Percentiles rank a stretch among this genome's conserved stretches.
Evolutionary conservation across 2,888 invertebrate species (phyloP).

Genomic region (Chymomyza fuscimana): DNA sequence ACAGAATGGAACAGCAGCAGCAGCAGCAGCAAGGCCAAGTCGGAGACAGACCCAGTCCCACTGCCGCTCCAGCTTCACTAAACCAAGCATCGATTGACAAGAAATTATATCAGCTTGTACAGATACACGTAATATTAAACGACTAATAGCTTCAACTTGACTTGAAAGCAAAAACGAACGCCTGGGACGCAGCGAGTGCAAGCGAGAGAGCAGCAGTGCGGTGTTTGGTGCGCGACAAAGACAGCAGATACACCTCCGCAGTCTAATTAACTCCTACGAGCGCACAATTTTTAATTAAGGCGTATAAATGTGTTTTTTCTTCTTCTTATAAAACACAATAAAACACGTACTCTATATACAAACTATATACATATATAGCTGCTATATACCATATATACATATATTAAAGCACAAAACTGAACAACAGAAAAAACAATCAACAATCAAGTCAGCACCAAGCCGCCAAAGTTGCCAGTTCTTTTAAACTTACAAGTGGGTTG

Average conservation of each 20-base stretch:
- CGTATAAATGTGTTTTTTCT: conserved; percentile 36
- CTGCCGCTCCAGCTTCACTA: not conserved
- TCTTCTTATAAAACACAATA: not conserved
- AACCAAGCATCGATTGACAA: conserved; percentile 24
- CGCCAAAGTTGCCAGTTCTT: not conserved
- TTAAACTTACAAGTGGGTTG: conserved; percentile 46
- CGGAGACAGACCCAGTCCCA: conserved; percentile 19
- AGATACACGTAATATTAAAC: conserved; percentile 59
- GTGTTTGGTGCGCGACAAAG: not conserved
- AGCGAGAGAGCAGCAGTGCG: not conserved
- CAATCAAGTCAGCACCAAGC: conserved; percentile 41
- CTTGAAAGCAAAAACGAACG: conserved; percentile 61
- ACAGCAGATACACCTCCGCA: conserved; percentile 57
- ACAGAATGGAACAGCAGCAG: not conserved
- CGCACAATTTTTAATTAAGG: conserved; percentile 56
- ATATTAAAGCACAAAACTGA: conserved; percentile 34
- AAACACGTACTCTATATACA: conserved; percentile 17
- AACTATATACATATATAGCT: conserved; percentile 12
- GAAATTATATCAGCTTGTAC: conserved; percentile 44
- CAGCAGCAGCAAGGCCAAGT: conserved; percentile 47
- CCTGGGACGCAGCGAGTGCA: conserved; percentile 4
- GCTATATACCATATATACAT: conserved; percentile 14
- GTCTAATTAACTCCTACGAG: conserved; percentile 72
- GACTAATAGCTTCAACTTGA: conserved; percentile 71
- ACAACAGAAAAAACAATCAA: conserved; percentile 29